Conservation (phyloP, 2,888 invertebrate genomes). For the Drosophila infuscata region DNA sequence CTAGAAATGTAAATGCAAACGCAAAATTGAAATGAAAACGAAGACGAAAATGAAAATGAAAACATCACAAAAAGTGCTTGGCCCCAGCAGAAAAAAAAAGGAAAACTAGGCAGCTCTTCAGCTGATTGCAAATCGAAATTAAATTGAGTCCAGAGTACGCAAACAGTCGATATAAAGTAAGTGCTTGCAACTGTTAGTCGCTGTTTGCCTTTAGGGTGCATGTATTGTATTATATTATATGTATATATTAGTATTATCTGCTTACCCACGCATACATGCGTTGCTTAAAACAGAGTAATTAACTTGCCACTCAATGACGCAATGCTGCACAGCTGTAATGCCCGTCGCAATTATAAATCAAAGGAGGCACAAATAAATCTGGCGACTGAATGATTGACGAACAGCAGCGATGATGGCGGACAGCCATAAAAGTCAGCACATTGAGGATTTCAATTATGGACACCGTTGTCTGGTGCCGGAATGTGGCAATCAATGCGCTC, state of each 20-base stretch:
- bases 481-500: slow-evolving; percentile 42
- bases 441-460: slow-evolving; percentile 71
- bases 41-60: slow-evolving; percentile 50
- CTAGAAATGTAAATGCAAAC: slow-evolving; percentile 50
- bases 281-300: slow-evolving; percentile 53
- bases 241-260: background rate
- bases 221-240: background rate
- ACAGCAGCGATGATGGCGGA: slow-evolving; percentile 15
- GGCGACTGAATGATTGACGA: slow-evolving; percentile 35
- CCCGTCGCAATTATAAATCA: slow-evolving; percentile 36
- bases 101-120: slow-evolving; percentile 48
- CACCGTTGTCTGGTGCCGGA: slow-evolving; percentile 38
- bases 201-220: background rate
- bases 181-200: slow-evolving; percentile 8
- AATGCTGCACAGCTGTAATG: slow-evolving; percentile 16
- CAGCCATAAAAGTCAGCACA: slow-evolving; percentile 63
- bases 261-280: background rate
- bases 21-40: slow-evolving; percentile 42
- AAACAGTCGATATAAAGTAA: slow-evolving; percentile 24
- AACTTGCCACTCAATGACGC: slow-evolving; percentile 35
- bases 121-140: slow-evolving; percentile 67
- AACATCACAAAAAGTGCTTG: slow-evolving; percentile 48
- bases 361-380: slow-evolving; percentile 46
- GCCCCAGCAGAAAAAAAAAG: slow-evolving; percentile 20
- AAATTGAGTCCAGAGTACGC: slow-evolving; percentile 44